phyloP scores from a whole-genome alignment of 2,888 invertebrate genomes.

The Drosophila anceps region DNA sequence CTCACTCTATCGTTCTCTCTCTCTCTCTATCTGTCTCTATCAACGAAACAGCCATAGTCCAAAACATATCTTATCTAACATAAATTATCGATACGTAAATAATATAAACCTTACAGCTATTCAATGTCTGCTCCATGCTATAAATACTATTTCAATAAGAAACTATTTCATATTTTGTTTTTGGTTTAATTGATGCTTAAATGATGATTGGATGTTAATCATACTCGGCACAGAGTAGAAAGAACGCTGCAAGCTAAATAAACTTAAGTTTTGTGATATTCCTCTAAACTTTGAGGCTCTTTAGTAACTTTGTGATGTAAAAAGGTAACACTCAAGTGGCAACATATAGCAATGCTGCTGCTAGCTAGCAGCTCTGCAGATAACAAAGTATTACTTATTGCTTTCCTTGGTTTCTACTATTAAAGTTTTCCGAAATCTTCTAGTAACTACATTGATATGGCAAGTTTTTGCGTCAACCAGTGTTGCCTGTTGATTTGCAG shows the following conservation, averaged over 20 bases:
- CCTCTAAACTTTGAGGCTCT: too few relatives aligned
- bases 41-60: too few relatives aligned
- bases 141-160: neutral
- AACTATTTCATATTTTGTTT: neutral
- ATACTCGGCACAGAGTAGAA: neutral
- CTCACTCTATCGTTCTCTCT: neutral
- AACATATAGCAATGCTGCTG: too few relatives aligned
- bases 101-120: too few relatives aligned
- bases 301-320: too few relatives aligned
- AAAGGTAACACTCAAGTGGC: neutral
- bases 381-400: too few relatives aligned
- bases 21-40: neutral
- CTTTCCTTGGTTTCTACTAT: neutral
- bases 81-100: neutral
- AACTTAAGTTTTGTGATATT: too few relatives aligned
- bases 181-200: neutral
- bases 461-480: neutral
- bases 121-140: neutral
- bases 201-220: neutral
- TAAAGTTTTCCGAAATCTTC: neutral
- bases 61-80: constrained; percentile 4
- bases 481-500: neutral
- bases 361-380: neutral
- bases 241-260: too few relatives aligned
- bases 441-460: neutral